A percentile compares a stretch with the other conserved stretches of the same genome.
phyloP scores from a whole-genome alignment of 2,888 invertebrate species.

The Chelonus formosanus region DNA sequence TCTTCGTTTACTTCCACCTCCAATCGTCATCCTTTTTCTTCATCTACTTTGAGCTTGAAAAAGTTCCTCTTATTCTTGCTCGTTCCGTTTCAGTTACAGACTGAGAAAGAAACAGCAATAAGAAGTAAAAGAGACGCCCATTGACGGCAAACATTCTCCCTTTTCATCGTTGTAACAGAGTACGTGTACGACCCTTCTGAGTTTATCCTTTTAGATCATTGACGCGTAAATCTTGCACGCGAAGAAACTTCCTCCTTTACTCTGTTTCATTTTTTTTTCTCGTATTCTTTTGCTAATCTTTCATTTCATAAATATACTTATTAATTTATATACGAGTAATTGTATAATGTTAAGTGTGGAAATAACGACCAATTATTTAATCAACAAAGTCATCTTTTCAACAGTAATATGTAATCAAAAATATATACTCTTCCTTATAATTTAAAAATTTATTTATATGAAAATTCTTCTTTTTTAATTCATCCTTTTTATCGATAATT shows the following conservation, averaged over 20 bases:
- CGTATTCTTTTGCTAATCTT: neutral
- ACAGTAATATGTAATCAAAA: too few relatives aligned
- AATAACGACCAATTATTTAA: too few relatives aligned
- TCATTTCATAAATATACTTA: neutral
- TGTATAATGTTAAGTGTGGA: too few relatives aligned
- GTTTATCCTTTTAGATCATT: conserved; percentile 17
- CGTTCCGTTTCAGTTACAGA: conserved; percentile 1
- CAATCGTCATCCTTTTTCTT: conserved; percentile 11
- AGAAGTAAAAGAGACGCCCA: conserved; percentile 14
- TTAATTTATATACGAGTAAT: too few relatives aligned
- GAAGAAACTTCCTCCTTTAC: conserved; percentile 7
- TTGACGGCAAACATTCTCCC: conserved; percentile 13
- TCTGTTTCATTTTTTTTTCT: conserved; percentile 6
- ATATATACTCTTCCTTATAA: too few relatives aligned
- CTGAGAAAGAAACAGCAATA: conserved; percentile 7
- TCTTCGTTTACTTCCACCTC: conserved; percentile 20
- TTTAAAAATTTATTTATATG: too few relatives aligned
- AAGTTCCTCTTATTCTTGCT: conserved; percentile 5
- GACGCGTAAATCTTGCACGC: conserved; percentile 12
- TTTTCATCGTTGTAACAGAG: neutral
- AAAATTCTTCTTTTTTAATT: too few relatives aligned
- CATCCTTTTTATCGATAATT: too few relatives aligned
- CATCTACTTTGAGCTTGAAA: neutral
- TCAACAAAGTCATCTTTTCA: too few relatives aligned
- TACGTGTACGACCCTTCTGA: conserved; percentile 11